phyloP scores from a whole-genome alignment of 2,888 invertebrate species.

The Stegophylla sp. region DNA sequence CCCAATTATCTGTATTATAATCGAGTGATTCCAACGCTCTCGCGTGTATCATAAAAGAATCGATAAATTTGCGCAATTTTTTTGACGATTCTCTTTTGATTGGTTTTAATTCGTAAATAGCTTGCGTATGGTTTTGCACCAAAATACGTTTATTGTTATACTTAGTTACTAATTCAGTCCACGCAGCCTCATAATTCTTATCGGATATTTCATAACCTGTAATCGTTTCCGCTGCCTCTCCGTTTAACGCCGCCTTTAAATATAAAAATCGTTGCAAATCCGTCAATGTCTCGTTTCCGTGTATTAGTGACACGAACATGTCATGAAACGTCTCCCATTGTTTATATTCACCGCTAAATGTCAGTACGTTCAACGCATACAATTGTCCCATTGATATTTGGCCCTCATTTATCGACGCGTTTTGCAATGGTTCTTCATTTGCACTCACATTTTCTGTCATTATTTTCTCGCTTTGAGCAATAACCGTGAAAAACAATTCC shows the following conservation, averaged over 20 bases:
- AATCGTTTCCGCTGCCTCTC: not conserved
- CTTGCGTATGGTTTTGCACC: not conserved
- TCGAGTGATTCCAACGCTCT: not conserved
- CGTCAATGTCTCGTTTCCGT: not conserved
- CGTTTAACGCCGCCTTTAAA: not conserved
- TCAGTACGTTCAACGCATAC: not conserved
- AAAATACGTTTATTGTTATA: slow-evolving; percentile 16
- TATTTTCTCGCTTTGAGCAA: not conserved
- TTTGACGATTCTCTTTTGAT: not conserved
- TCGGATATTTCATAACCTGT: not conserved
- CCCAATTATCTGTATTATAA: not conserved
- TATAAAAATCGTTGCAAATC: not conserved
- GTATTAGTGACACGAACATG: not conserved
- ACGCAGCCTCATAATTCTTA: not conserved
- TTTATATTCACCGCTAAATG: not conserved
- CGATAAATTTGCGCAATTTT: not conserved
- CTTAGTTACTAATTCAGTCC: not conserved
- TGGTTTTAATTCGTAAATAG: not conserved
- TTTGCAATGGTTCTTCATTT: not conserved
- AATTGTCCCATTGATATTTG: not conserved
- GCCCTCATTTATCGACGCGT: not conserved
- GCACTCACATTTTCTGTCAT: not conserved
- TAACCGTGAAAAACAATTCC: not conserved
- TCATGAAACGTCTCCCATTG: not conserved
- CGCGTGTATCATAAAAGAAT: not conserved